phyloP scores from a whole-genome alignment of 2,113 vertebrate genomes.

The Cheilinus undulatus region DNA sequence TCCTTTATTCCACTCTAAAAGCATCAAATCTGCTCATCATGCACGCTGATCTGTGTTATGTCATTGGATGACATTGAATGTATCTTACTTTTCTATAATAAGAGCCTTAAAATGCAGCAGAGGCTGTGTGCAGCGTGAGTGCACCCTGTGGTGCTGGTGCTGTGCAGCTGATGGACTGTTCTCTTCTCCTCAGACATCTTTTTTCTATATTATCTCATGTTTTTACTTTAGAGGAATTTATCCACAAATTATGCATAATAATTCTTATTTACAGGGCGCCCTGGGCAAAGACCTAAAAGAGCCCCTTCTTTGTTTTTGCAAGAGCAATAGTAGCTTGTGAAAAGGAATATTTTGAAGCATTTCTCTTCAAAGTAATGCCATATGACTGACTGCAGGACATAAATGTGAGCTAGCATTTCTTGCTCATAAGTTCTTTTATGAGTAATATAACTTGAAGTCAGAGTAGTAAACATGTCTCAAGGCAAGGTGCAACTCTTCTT shows the following conservation, averaged over 20 bases:
- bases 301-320: too few relatives aligned
- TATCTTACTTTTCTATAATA: constrained; percentile 2
- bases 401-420: too few relatives aligned
- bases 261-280: constrained; percentile 61
- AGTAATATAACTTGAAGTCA: too few relatives aligned
- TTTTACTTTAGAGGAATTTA: constrained; percentile 14
- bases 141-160: constrained; percentile 7
- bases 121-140: constrained; percentile 7
- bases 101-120: constrained; percentile 14
- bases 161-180: constrained; percentile 8
- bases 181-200: neutral
- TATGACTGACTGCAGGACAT: too few relatives aligned
- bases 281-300: too few relatives aligned
- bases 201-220: neutral
- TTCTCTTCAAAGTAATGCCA: too few relatives aligned
- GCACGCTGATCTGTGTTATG: constrained; percentile 26
- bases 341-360: too few relatives aligned
- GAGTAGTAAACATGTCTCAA: too few relatives aligned
- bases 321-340: too few relatives aligned
- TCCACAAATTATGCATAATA: constrained; percentile 44
- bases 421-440: too few relatives aligned
- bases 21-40: neutral
- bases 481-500: too few relatives aligned
- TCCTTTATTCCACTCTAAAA: neutral
- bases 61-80: constrained; percentile 83